phyloP scores from a whole-genome alignment of 2,888 invertebrate genomes.

The Macaria liturata region DNA sequence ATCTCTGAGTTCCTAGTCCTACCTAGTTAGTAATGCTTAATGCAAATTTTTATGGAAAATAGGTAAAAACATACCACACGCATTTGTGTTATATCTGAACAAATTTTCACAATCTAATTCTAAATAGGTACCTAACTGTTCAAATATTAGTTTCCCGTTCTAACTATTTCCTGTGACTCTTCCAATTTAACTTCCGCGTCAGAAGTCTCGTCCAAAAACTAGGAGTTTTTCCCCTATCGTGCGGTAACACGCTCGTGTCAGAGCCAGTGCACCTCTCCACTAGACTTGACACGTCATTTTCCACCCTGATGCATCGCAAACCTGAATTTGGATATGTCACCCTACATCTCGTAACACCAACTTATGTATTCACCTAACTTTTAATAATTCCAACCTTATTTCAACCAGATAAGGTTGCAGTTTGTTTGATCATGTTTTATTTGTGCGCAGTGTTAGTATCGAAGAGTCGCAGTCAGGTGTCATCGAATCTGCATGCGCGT shows the following conservation, averaged over 20 bases:
- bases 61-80: no score
- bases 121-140: no score
- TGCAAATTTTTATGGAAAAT: no score
- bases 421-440: conserved; percentile 1
- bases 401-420: conserved; percentile 13
- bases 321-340: conserved; percentile 64
- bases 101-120: no score
- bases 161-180: background rate
- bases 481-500: conserved; percentile 30
- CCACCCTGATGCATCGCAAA: conserved; percentile 58
- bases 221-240: conserved; percentile 25
- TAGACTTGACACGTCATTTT: conserved; percentile 73
- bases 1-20: no score
- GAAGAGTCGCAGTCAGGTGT: conserved; percentile 24
- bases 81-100: no score
- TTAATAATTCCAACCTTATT: conserved; percentile 2
- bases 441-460: no score
- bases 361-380: no score
- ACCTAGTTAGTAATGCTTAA: no score
- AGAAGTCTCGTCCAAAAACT: conserved; percentile 19
- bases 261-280: conserved; percentile 38
- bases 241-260: conserved; percentile 47
- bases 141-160: no score
- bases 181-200: background rate
- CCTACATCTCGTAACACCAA: conserved; percentile 20